Evolutionary conservation across 2,113 vertebrate genomes (phyloP).

Genomic region (Oryzias javanicus): DNA sequence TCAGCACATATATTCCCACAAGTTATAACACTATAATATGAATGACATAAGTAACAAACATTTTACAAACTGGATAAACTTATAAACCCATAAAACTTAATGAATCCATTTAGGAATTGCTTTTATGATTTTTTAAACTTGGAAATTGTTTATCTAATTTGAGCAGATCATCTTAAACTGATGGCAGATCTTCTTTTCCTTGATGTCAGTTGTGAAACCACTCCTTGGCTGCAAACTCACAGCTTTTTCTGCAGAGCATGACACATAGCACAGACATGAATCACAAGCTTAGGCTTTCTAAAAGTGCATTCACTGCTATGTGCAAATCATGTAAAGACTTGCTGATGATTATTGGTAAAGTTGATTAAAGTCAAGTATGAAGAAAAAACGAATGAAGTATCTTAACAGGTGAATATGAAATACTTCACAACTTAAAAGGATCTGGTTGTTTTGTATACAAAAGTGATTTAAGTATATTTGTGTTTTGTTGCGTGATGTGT

Average conservation of each 20-base stretch:
- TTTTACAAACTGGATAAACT: neutral
- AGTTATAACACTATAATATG: neutral
- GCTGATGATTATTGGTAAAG: slow-evolving; percentile 39
- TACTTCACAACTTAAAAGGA: neutral
- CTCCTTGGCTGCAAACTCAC: slow-evolving; percentile 30
- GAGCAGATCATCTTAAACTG: neutral
- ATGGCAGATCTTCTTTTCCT: slow-evolving; percentile 11
- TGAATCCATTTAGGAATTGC: neutral
- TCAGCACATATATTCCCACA: neutral
- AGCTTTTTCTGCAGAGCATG: slow-evolving; percentile 16
- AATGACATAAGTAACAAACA: neutral
- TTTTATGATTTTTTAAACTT: slow-evolving; percentile 10
- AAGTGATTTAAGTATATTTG: no score
- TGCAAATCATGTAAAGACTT: slow-evolving; percentile 55
- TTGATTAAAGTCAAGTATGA: slow-evolving; percentile 18
- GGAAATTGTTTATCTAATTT: neutral
- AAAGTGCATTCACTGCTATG: slow-evolving; percentile 39
- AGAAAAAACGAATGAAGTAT: slow-evolving; percentile 9
- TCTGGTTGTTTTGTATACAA: no score
- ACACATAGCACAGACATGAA: slow-evolving; percentile 48
- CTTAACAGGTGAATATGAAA: slow-evolving; percentile 19
- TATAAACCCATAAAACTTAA: neutral
- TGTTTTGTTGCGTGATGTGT: no score
- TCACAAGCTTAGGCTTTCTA: slow-evolving; percentile 39
- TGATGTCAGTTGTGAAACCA: slow-evolving; percentile 3